Evolutionary conservation across 1,140 invertebrate genomes (phyloP).

Genomic region (Bombus consobrinus): DNA sequence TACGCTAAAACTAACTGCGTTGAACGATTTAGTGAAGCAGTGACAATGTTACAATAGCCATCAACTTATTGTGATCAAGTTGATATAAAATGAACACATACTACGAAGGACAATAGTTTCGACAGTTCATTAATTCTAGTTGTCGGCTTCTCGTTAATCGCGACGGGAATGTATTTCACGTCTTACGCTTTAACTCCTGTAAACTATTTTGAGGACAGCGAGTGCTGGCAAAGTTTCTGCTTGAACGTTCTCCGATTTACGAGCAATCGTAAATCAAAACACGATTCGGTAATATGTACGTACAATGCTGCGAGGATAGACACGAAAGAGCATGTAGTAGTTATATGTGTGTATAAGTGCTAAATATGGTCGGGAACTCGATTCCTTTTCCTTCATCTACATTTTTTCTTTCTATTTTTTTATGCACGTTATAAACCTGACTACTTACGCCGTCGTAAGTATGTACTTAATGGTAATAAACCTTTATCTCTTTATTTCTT

Average conservation of each 20-base stretch:
- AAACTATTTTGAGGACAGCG: constrained; percentile 74
- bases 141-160: constrained; percentile 62
- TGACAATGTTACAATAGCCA: neutral
- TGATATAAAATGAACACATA: constrained; percentile 5
- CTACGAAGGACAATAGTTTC: constrained; percentile 26
- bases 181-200: constrained; percentile 60
- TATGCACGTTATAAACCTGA: too few species aligned
- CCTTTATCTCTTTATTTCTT: neutral
- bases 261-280: constrained; percentile 73
- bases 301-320: constrained; percentile 62
- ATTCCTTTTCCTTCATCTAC: neutral
- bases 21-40: neutral
- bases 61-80: neutral
- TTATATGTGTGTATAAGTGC: neutral
- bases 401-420: neutral
- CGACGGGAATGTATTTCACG: constrained; percentile 57
- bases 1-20: too few species aligned
- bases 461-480: neutral
- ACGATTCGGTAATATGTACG: constrained; percentile 61
- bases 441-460: too few species aligned
- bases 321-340: constrained; percentile 20
- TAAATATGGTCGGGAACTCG: constrained; percentile 1
- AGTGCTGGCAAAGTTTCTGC: constrained; percentile 70
- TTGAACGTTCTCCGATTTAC: constrained; percentile 72
- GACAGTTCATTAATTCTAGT: constrained; percentile 51